phyloP scores from a whole-genome alignment of 2,888 invertebrate species.

The Hydraecia micacea region DNA sequence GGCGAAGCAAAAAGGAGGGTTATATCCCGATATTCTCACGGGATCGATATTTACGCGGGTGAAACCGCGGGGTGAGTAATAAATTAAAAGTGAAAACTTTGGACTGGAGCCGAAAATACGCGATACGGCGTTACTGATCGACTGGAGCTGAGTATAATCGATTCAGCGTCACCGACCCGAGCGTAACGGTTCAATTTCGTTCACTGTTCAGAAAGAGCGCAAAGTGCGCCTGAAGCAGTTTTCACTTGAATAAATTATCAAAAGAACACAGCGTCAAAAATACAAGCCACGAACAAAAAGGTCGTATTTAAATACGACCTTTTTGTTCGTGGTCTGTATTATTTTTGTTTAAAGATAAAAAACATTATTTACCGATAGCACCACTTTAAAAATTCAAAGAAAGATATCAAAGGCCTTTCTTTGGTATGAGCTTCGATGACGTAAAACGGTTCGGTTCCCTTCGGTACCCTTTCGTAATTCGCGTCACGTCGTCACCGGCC shows the following conservation, averaged over 20 bases:
- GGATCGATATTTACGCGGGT: too few species aligned
- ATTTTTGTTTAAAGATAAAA: neutral
- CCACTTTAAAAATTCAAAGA: slow-evolving; percentile 6
- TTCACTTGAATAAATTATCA: neutral
- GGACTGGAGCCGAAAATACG: too few species aligned
- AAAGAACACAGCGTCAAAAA: neutral
- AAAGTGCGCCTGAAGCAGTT: neutral
- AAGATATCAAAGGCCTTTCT: slow-evolving; percentile 20
- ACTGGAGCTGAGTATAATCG: neutral
- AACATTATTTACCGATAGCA: neutral
- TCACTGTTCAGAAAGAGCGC: neutral
- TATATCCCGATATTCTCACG: too few species aligned
- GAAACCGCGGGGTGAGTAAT: too few species aligned
- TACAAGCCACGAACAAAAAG: neutral
- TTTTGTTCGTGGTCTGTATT: too few species aligned
- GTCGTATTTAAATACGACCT: neutral
- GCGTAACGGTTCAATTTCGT: neutral
- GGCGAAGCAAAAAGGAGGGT: too few species aligned
- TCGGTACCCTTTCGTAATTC: slow-evolving; percentile 48
- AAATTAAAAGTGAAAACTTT: too few species aligned
- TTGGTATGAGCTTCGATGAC: neutral
- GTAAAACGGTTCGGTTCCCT: slow-evolving; percentile 11
- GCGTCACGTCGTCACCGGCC: slow-evolving; percentile 27
- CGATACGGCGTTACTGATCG: too few species aligned
- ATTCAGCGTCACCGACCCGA: neutral